A percentile compares a stretch with the other conserved stretches of the same genome.
Evolutionary conservation across 2,113 vertebrate genomes (phyloP).

Genomic region (Sphaerodactylus townsendi): DNA sequence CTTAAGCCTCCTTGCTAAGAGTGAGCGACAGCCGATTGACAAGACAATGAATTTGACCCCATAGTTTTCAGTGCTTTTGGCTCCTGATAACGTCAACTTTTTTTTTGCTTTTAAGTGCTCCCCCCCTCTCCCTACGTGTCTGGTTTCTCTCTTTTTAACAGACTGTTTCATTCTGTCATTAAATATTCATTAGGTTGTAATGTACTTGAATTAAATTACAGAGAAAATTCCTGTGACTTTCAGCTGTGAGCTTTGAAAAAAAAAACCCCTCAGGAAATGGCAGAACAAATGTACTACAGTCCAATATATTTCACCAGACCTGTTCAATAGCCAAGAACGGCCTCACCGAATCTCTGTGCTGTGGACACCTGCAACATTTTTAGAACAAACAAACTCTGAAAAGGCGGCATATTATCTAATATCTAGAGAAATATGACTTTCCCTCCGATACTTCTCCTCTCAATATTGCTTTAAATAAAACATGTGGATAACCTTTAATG

Average conservation of each 20-base stretch:
- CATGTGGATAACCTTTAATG: neutral
- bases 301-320: neutral
- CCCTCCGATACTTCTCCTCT: slow-evolving; percentile 11
- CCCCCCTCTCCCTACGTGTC: neutral
- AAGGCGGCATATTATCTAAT: neutral
- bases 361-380: neutral
- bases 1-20: too few relatives aligned
- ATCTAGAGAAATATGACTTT: neutral
- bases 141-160: slow-evolving; percentile 12
- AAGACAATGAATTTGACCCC: neutral
- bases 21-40: too few relatives aligned
- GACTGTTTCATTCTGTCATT: slow-evolving; percentile 41
- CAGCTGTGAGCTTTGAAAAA: slow-evolving; percentile 44
- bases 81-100: neutral
- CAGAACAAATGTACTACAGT: neutral
- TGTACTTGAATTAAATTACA: slow-evolving; percentile 44
- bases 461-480: neutral
- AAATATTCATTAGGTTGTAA: slow-evolving; percentile 54
- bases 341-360: slow-evolving; percentile 18
- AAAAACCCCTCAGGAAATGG: slow-evolving; percentile 19
- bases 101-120: neutral
- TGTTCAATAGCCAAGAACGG: neutral
- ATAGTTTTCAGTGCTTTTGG: slow-evolving; percentile 27
- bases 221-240: slow-evolving; percentile 38
- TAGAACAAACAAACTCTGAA: neutral